Conservation (phyloP, 2,888 invertebrate genomes). For the Folsomia candida region DNA sequence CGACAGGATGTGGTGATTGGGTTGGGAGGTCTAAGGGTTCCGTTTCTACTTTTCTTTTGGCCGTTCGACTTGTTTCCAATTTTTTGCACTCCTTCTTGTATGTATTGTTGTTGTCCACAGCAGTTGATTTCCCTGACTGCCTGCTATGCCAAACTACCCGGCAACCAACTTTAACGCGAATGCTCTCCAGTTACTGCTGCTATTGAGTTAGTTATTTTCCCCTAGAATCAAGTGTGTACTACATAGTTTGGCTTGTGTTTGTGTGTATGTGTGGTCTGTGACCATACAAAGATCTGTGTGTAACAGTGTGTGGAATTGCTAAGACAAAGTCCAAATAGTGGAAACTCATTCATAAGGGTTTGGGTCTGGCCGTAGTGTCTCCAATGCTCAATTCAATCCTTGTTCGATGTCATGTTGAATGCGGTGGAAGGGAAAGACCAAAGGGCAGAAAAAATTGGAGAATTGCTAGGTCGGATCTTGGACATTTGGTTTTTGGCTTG, state of each 20-base stretch:
- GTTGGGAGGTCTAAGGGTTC: slow-evolving; percentile 34
- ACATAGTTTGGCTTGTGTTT: no score
- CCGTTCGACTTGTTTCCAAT: slow-evolving; percentile 15
- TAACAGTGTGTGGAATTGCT: not conserved
- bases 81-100: slow-evolving; percentile 23
- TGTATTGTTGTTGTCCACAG: not conserved
- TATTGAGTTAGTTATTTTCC: not conserved
- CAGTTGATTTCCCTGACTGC: not conserved
- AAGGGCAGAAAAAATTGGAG: not conserved
- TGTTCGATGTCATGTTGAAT: no score
- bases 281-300: no score
- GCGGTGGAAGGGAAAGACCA: not conserved
- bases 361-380: not conserved
- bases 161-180: not conserved
- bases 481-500: not conserved
- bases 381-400: not conserved
- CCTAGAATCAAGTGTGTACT: not conserved
- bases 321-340: not conserved
- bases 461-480: not conserved
- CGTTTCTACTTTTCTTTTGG: slow-evolving; percentile 17
- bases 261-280: no score
- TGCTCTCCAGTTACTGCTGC: not conserved
- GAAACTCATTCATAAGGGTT: not conserved
- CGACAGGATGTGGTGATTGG: slow-evolving; percentile 38
- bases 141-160: not conserved